Base-by-base conservation (phyloP, 2,888 invertebrate genomes). In the Drosophila sordidula region DNA sequence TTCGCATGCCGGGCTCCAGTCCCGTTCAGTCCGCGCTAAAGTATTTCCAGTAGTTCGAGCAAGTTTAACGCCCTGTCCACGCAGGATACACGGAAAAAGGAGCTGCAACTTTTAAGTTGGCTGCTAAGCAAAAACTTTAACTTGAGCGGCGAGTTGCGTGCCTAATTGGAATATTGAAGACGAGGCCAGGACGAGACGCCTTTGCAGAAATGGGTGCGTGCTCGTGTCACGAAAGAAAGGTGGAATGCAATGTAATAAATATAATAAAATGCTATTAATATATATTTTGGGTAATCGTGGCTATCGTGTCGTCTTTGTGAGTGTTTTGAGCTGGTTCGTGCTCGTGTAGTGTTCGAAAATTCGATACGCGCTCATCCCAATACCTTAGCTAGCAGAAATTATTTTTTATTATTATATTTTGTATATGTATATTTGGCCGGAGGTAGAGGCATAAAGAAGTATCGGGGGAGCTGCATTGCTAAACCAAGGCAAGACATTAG, bases 121-220 rank as follows among this genome's bases (percentile, higher is more conserved):
- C 32, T 25, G 22, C 6, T 26, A 22, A 49, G 49, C 22, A 51
- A 52, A 65, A 78, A 61, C 51, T 67, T 69, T 5, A 63, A 75
- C 41, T 63, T 46, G 54, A 41, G 39, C 41, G 52, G 18, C 22
- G 51, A 58, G 9, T 68, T 57, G 36, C 44, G 47, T 64, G 78
- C 72, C 85, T 83, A 83, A 83, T 83, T 83, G 82, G 82, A 84
- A 86, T 82, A 82, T 76, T 73, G 58, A 38, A 63, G 45, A 32
- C 41, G 22, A 18, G 29, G 39, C 39, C 41, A 12, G 29, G 9
- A 16, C n/a, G 18, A 6, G 3, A 41, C 38, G 16, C 26, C 6
- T 26, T 38, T 0, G 11, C 6, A 12, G 12, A 3, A 12, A 12
- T 34, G 34, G 34, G 4, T 34, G 12, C 4, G 34, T 12, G 12